Evolutionary conservation across 2,797 vertebrate species (phyloP).

Genomic region (Scarus forsteni): DNA sequence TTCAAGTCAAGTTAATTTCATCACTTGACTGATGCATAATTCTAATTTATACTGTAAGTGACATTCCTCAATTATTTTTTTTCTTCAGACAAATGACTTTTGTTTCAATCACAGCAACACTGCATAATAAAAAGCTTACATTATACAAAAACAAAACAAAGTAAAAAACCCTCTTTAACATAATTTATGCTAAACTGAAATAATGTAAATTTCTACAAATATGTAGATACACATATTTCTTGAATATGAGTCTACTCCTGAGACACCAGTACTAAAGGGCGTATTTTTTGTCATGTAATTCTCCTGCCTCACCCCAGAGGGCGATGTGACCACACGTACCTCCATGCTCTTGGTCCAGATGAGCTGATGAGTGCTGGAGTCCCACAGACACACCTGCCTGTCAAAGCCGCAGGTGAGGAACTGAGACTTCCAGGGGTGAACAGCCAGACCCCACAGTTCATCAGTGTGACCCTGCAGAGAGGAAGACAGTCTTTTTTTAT

Average conservation of each 20-base stretch:
- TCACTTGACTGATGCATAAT: background rate
- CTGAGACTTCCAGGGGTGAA: slow-evolving; percentile 91
- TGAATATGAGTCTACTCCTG: background rate
- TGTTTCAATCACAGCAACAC: background rate
- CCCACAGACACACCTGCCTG: slow-evolving; percentile 94
- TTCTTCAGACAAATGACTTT: background rate
- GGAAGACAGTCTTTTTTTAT: background rate
- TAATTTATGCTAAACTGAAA: background rate
- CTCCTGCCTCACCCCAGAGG: slow-evolving; percentile 44
- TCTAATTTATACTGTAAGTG: background rate
- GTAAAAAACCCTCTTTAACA: background rate
- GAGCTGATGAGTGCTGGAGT: slow-evolving; percentile 90
- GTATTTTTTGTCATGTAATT: slow-evolving; percentile 13
- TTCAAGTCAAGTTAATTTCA: no score
- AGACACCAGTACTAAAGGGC: no score
- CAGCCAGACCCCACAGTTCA: slow-evolving; percentile 95
- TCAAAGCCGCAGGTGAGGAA: slow-evolving; percentile 96
- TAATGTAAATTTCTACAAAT: background rate
- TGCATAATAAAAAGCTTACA: background rate
- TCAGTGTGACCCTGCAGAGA: slow-evolving; percentile 92
- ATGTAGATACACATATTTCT: background rate
- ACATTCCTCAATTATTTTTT: background rate
- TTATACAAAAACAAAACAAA: background rate
- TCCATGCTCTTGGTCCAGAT: slow-evolving; percentile 95
- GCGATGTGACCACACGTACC: slow-evolving; percentile 79